Conservation (phyloP, 2,113 vertebrate genomes). For the Ptychochromis oligacanthus region DNA sequence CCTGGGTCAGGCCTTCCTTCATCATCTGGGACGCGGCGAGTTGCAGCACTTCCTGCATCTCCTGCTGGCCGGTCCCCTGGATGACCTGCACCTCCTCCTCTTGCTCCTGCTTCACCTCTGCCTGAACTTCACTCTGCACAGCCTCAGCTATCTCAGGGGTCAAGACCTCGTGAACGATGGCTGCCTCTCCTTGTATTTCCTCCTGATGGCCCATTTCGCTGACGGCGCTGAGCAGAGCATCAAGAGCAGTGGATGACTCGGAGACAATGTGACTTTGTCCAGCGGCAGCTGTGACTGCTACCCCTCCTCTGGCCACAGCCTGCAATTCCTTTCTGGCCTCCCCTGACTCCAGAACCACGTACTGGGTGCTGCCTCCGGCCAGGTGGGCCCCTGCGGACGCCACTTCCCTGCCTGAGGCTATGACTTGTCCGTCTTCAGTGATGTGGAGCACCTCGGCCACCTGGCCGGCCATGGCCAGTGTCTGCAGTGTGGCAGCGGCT, state of each 20-base stretch:
- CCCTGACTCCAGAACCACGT: slow-evolving; percentile 88
- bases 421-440: slow-evolving; percentile 92
- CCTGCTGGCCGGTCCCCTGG: slow-evolving; percentile 75
- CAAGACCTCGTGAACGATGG: slow-evolving; percentile 52
- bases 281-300: slow-evolving; percentile 16
- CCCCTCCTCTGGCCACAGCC: slow-evolving; percentile 70
- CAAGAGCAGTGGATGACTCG: slow-evolving; percentile 87
- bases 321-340: slow-evolving; percentile 65
- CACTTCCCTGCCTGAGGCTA: slow-evolving; percentile 82
- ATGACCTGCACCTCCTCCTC: slow-evolving; percentile 77
- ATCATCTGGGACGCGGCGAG: slow-evolving; percentile 91
- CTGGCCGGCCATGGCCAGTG: slow-evolving; percentile 93
- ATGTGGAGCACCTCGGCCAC: slow-evolving; percentile 94
- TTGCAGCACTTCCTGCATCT: slow-evolving; percentile 93
- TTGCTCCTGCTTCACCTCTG: slow-evolving; percentile 67
- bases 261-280: slow-evolving; percentile 70
- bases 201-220: slow-evolving; percentile 87
- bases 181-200: slow-evolving; percentile 62
- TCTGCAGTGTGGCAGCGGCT: slow-evolving; percentile 93
- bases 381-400: slow-evolving; percentile 72
- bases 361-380: slow-evolving; percentile 85
- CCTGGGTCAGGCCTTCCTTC: slow-evolving; percentile 92
- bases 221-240: slow-evolving; percentile 93
- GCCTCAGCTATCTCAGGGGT: slow-evolving; percentile 51
- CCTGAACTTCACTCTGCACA: not conserved